These are phyloP conservation scores for Chaetorhynchus papuensis DNA, from an alignment of 2,113 vertebrate species.

Conservation along the genomic window DNA sequence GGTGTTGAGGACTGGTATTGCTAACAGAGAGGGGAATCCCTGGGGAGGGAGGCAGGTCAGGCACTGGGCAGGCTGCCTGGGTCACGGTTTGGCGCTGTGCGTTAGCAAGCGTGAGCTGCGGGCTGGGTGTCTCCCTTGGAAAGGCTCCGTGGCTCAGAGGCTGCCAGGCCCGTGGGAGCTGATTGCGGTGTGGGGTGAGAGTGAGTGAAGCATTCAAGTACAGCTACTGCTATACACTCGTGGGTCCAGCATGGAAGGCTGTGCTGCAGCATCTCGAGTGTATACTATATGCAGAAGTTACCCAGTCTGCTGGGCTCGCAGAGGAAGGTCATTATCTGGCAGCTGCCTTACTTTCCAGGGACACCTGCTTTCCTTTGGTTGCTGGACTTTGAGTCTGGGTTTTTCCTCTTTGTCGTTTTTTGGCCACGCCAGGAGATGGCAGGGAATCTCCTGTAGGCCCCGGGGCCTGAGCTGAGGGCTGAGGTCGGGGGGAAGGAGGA, in stretches of 20 bases:
- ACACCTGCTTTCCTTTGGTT: slow-evolving; percentile 79
- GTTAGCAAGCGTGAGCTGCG: slow-evolving; percentile 41
- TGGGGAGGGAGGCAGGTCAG: neutral
- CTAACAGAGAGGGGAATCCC: neutral
- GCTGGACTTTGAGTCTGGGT: slow-evolving; percentile 69
- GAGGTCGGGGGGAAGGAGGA: slow-evolving; percentile 70
- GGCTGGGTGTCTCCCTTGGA: neutral
- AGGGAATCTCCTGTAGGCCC: slow-evolving; percentile 71
- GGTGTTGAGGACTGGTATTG: neutral
- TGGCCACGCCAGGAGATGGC: slow-evolving; percentile 62
- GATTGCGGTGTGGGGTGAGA: neutral
- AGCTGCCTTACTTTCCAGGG: slow-evolving; percentile 71
- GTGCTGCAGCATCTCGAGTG: slow-evolving; percentile 72
- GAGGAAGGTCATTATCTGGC: slow-evolving; percentile 85
- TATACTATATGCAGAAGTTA: slow-evolving; percentile 55
- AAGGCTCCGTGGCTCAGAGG: slow-evolving; percentile 26
- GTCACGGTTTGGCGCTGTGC: slow-evolving; percentile 12
- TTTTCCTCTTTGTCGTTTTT: slow-evolving; percentile 78
- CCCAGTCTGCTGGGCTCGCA: slow-evolving; percentile 46
- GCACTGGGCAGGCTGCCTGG: slow-evolving; percentile 46
- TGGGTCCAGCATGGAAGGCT: slow-evolving; percentile 71
- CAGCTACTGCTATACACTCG: slow-evolving; percentile 52
- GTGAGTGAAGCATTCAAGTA: slow-evolving; percentile 62
- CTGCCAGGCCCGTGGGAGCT: slow-evolving; percentile 36
- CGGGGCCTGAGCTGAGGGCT: slow-evolving; percentile 68